Percentiles rank a stretch among this genome's conserved stretches.
Conservation (phyloP, 2,797 vertebrate species). For the Oreortyx pictus region DNA sequence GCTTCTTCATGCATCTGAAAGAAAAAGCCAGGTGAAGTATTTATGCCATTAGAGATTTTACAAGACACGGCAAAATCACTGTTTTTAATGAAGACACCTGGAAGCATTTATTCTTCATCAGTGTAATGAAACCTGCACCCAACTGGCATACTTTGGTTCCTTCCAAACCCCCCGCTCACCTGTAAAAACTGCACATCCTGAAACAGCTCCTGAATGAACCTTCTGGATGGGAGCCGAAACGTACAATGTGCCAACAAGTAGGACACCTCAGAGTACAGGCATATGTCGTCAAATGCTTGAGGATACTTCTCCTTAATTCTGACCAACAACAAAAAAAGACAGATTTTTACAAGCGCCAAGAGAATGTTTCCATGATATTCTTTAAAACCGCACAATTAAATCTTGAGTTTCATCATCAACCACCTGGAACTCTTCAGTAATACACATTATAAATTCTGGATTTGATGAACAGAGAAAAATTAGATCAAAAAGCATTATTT, state of each 20-base stretch:
- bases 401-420: not conserved
- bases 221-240: slow-evolving; percentile 93
- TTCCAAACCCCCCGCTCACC: slow-evolving; percentile 76
- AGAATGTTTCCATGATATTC: not conserved
- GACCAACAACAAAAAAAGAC: not conserved
- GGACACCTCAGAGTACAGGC: slow-evolving; percentile 98
- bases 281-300: slow-evolving; percentile 98
- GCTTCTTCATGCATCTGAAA: slow-evolving; percentile 98
- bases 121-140: not conserved
- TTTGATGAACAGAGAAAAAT: not conserved
- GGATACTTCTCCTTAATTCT: slow-evolving; percentile 99
- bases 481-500: not conserved
- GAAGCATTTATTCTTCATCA: not conserved
- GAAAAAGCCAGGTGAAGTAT: not conserved
- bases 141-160: not conserved
- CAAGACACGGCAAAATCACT: not conserved
- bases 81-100: not conserved
- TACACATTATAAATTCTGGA: not conserved
- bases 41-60: not conserved
- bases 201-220: slow-evolving; percentile 98
- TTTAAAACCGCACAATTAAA: not conserved
- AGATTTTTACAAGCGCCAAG: not conserved
- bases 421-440: not conserved
- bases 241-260: slow-evolving; percentile 94
- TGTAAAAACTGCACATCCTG: slow-evolving; percentile 98